Evolutionary conservation across 2,113 vertebrate species (phyloP), one percentile per base, ranked within the genome.

Genomic region (Sapajus apella): DNA sequence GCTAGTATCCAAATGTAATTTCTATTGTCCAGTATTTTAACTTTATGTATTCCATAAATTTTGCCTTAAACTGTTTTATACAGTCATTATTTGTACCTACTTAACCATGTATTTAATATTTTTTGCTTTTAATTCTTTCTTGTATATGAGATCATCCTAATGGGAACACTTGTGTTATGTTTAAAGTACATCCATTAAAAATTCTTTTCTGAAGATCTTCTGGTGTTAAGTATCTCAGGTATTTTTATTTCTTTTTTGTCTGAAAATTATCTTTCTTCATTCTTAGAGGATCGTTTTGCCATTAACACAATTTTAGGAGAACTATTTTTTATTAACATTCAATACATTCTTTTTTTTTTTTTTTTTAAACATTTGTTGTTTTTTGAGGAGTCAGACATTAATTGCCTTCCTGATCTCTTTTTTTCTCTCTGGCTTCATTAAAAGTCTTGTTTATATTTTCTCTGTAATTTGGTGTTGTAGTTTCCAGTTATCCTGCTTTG

Each of bases 221-320:
- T 93, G 17, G 79, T 90, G 8, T 27, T 87, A 72, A 82, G 87
- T 0, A 81, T 80, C 47, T 90, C 32, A 76, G 14, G 6, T 85
- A 37, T 50, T 87, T 7, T 76, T 75, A 17, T 70, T 56, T 61
- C 8, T 88, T 43, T 35, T 77, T 14, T 58, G 11, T 45, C 40
- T 85, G 86, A 84, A 84, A 88, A 83, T 50, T 95, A 50, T 87
- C 70, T 97, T 91, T 25, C 47, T 27, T 88, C n/a, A 35, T 89
- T 61, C 17, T 87, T 84, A 8, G 40, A 91, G 61, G 11, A 37
- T 95, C 50, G 4, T 32, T 89, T 83, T 89, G 77, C 76, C 61
- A 14, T 79, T 3, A 56, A 50, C 47, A 47, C 12, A 64, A 64
- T 14, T 64, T 64, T 32, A 64, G 61, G 61, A 64, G 27, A 64